These are phyloP conservation scores for Siphonodentalium dalli DNA, from an alignment of 2,888 invertebrate species.

Conservation along the genomic window DNA sequence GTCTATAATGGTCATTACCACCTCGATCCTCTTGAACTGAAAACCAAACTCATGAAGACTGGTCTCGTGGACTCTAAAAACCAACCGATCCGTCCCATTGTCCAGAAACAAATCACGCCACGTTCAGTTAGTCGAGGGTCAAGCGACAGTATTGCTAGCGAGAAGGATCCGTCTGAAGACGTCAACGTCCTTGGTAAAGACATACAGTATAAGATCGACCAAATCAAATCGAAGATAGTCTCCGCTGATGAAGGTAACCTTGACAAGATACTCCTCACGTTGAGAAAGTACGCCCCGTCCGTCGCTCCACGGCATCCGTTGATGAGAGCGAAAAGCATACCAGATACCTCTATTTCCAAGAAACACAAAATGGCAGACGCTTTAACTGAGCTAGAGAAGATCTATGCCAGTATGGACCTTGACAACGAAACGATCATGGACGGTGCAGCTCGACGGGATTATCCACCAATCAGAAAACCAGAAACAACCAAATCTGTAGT, in stretches of 20 bases:
- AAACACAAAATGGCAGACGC: slow-evolving; percentile 54
- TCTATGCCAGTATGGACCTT: slow-evolving; percentile 51
- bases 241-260: slow-evolving; percentile 48
- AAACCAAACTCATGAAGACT: slow-evolving; percentile 50
- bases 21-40: slow-evolving; percentile 48
- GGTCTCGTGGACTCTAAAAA: slow-evolving; percentile 40
- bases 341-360: slow-evolving; percentile 40
- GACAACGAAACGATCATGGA: slow-evolving; percentile 39
- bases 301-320: slow-evolving; percentile 37
- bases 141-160: too few species aligned
- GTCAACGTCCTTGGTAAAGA: slow-evolving; percentile 47
- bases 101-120: not conserved
- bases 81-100: not conserved
- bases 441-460: slow-evolving; percentile 30
- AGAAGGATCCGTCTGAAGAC: too few species aligned
- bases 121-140: not conserved
- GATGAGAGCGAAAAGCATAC: slow-evolving; percentile 32
- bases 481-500: not conserved
- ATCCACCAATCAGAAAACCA: slow-evolving; percentile 1
- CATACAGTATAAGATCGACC: slow-evolving; percentile 46
- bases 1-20: slow-evolving; percentile 52
- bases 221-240: slow-evolving; percentile 47
- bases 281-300: slow-evolving; percentile 48
- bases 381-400: slow-evolving; percentile 54
- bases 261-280: slow-evolving; percentile 47